Base-by-base conservation (phyloP, 2,888 invertebrate genomes). In the Lepidocyrtoides sp. region DNA sequence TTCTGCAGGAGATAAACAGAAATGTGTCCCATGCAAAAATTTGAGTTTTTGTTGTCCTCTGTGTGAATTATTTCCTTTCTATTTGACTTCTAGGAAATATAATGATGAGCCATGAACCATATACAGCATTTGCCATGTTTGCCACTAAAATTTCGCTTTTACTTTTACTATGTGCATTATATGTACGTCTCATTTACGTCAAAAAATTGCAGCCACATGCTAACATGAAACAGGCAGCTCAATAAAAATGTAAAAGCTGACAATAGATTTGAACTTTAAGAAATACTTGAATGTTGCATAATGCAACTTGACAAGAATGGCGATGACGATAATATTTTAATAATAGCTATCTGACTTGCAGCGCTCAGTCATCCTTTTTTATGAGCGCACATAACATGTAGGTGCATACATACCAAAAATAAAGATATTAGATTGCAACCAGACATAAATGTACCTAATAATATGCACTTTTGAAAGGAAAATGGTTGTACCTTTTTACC, bases 221-320 rank as follows among this genome's bases (percentile, higher is more conserved):
- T n/a, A n/a, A n/a, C n/a, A n/a, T n/a, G n/a, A n/a, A n/a, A n/a
- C n/a, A n/a, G n/a, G n/a, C n/a, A n/a, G n/a, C n/a, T 36, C 36
- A 36, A 69, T 63, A 63, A 63, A 63, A 4, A 63, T 63, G 26
- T 63, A 29, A 14, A n/a, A 63, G 26, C 32, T 14, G 63, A 63
- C 63, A 63, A 63, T 63, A 23, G 3, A 17, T 4, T 57, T 17
- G 48, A 48, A 14, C 48, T 48, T 48, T 48, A 48, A 14, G 48
- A n/a, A n/a, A n/a, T n/a, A n/a, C n/a, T n/a, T n/a, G n/a, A 32
- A 23, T 32, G 36, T 14, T 63, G 63, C 63, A 69, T 69, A 32
- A 69, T 69, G 32, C 69, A 69, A 17, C 69, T 69, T 69, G 20
- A 69, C n/a, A 17, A 69, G 69, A 69, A 66, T n/a, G 17, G n/a